Percentiles rank a stretch among this genome's conserved stretches.
These are phyloP conservation scores for Microctenopoma lineatum DNA, from an alignment of 2,797 vertebrate species.

Conservation along the genomic window DNA sequence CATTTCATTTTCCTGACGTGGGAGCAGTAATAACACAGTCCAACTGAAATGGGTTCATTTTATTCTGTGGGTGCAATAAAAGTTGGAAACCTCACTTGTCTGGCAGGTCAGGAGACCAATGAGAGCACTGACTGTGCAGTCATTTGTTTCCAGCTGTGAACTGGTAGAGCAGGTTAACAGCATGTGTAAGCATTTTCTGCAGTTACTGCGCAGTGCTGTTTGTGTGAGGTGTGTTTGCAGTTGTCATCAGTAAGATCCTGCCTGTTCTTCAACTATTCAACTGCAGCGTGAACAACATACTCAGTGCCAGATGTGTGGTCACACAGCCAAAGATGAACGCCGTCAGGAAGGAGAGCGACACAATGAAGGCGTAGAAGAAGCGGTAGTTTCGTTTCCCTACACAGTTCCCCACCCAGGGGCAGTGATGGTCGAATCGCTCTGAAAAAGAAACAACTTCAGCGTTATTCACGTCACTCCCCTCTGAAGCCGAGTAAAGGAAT, in stretches of 20 bases:
- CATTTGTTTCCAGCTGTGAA: too few species aligned
- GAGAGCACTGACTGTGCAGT: too few species aligned
- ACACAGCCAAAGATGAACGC: constrained; percentile 96
- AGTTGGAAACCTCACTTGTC: not conserved
- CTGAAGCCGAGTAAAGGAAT: not conserved
- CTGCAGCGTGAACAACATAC: constrained; percentile 78
- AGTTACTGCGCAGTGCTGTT: not conserved
- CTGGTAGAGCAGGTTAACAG: too few species aligned
- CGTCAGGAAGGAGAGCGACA: constrained; percentile 94
- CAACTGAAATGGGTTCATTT: not conserved
- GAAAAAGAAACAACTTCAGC: constrained; percentile 24
- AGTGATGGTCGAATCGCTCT: constrained; percentile 97
- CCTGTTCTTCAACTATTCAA: not conserved
- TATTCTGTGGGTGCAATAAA: not conserved
- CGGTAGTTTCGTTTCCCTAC: constrained; percentile 96
- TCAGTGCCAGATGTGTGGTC: constrained; percentile 91
- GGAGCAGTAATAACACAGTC: not conserved
- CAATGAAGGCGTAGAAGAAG: constrained; percentile 96
- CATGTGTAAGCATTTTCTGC: too few species aligned
- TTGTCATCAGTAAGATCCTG: constrained; percentile 5
- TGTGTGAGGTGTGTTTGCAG: constrained; percentile 10
- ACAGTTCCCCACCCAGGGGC: constrained; percentile 97
- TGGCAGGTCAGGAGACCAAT: too few species aligned
- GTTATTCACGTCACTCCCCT: not conserved
- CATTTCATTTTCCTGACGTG: not conserved